phyloP scores from a whole-genome alignment of 2,888 invertebrate species.

The Linhomoeus sp. region DNA sequence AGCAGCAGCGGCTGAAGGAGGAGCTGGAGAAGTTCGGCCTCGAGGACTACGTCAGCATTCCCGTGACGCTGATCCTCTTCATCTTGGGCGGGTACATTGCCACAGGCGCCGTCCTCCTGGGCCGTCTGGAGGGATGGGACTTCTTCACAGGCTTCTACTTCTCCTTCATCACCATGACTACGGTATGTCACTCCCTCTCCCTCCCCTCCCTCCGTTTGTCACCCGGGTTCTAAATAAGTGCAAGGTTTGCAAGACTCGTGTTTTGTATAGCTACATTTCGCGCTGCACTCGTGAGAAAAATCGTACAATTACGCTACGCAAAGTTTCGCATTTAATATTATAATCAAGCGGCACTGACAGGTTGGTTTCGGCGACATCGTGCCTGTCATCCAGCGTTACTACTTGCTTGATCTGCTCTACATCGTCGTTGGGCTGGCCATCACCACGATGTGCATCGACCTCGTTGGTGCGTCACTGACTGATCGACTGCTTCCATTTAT shows the following conservation, averaged over 20 bases:
- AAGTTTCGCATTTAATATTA: no score
- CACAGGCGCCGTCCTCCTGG: conserved; percentile 72
- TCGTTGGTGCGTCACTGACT: no score
- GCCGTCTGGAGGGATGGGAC: conserved; percentile 77
- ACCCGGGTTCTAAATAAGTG: no score
- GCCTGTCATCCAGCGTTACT: conserved; percentile 20
- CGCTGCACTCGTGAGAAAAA: no score
- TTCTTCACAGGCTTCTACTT: conserved; percentile 81
- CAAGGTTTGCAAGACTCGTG: no score
- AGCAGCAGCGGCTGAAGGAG: no score
- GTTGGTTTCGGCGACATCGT: conserved; percentile 27
- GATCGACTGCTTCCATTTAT: no score
- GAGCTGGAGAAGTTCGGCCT: conserved; percentile 10
- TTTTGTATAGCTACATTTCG: no score
- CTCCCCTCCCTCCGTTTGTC: no score
- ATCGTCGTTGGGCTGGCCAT: conserved; percentile 26
- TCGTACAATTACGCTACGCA: no score
- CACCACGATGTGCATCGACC: conserved; percentile 27
- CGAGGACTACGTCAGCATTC: conserved; percentile 47
- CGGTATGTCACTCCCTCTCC: no score
- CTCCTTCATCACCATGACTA: conserved; percentile 69
- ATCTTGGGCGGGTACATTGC: conserved; percentile 70
- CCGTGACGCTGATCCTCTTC: conserved; percentile 62
- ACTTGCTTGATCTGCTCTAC: conserved; percentile 23
- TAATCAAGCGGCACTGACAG: no score